Conservation (phyloP, 1,140 invertebrate genomes). For the Calephelis virginiensis region DNA sequence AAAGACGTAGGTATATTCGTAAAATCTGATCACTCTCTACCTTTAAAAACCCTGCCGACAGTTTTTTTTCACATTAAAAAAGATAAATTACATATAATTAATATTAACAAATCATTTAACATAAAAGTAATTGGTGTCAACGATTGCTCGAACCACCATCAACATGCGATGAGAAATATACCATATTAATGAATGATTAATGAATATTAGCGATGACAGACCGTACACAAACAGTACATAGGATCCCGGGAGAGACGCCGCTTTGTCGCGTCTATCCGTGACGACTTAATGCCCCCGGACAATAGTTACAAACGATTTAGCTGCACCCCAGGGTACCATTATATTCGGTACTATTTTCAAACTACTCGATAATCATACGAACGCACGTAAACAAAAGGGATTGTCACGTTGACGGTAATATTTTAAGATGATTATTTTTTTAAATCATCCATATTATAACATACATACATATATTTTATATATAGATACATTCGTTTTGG, state of each 20-base stretch:
- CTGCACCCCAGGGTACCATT: slow-evolving; percentile 48
- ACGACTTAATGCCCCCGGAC: slow-evolving; percentile 58
- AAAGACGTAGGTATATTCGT: no score
- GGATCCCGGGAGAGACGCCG: slow-evolving; percentile 26
- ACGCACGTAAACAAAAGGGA: no score
- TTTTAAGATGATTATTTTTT: no score
- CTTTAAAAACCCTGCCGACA: no score
- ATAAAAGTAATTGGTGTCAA: no score
- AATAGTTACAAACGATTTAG: slow-evolving; percentile 63
- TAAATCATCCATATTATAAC: no score
- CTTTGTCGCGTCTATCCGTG: slow-evolving; percentile 46
- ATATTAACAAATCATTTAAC: not conserved
- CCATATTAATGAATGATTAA: slow-evolving; percentile 35
- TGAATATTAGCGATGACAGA: slow-evolving; percentile 33
- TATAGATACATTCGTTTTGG: no score
- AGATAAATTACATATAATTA: not conserved
- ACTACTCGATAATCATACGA: slow-evolving; percentile 32
- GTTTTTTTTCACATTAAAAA: no score
- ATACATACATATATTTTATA: no score
- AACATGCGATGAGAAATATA: not conserved
- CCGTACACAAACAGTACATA: slow-evolving; percentile 32
- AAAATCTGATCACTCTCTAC: no score
- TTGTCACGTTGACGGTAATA: no score
- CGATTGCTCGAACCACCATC: not conserved
- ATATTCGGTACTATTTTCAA: slow-evolving; percentile 33